phyloP scores from a whole-genome alignment of 2,888 invertebrate species.

The Pristionchus japonicus region DNA sequence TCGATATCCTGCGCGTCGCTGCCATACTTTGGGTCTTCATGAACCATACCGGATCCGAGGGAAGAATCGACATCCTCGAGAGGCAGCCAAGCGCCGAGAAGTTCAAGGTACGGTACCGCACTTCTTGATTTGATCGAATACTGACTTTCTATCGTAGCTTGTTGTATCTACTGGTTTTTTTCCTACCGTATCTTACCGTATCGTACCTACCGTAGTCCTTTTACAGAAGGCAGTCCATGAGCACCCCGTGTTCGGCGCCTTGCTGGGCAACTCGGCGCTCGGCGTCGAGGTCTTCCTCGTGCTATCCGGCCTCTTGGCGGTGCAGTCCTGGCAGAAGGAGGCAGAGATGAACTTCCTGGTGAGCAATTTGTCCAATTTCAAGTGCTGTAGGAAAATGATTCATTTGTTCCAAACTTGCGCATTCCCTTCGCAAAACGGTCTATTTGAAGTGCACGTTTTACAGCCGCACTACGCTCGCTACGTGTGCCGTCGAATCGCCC shows the following conservation, averaged over 20 bases:
- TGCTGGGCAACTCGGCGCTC: constrained; percentile 73
- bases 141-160: neutral
- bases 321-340: constrained; percentile 67
- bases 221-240: constrained; percentile 65
- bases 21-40: constrained; percentile 73
- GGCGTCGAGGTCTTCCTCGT: constrained; percentile 73
- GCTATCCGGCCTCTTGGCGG: constrained; percentile 70
- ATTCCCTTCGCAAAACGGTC: neutral
- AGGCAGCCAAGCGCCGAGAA: constrained; percentile 63
- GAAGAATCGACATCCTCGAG: constrained; percentile 71
- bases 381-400: neutral
- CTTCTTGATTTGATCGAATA: neutral
- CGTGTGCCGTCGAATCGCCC: constrained; percentile 62
- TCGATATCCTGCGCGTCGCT: constrained; percentile 66
- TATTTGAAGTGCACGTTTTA: constrained; percentile 52
- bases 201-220: neutral
- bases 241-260: constrained; percentile 70
- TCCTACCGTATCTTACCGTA: no score
- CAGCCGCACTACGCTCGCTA: constrained; percentile 63
- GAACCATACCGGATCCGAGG: constrained; percentile 72
- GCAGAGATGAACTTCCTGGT: constrained; percentile 47
- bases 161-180: no score
- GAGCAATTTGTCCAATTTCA: neutral
- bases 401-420: neutral
- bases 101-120: constrained; percentile 61